Base-by-base conservation (phyloP, 1,140 invertebrate genomes). In the Drosophila sproati region DNA sequence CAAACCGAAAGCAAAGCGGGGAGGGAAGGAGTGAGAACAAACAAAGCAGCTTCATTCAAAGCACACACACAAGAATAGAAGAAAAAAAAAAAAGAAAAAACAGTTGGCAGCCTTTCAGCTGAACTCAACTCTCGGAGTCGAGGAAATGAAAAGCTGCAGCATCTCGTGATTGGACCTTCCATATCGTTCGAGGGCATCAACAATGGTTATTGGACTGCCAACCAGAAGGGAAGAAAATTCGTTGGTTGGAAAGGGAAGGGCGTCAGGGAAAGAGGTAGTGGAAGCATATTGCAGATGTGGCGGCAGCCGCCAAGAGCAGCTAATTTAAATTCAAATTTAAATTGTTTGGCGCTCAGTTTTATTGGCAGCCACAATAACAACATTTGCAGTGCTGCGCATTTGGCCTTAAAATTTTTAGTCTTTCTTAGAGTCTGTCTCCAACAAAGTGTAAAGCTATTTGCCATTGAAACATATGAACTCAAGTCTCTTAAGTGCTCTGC, bases 261-360 rank as follows among this genome's bases (percentile, higher is more conserved):
- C n/a, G n/a, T 45, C 2, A 32, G 34, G 4, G n/a, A 20, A n/a
- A 20, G 37, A 3, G 8, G 39, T 4, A n/a, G 63, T 4, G n/a
- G 39, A 35, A 10, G 64, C 57, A 57, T 77, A 63, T 80, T 77
- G 80, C 77, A 73, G 71, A 71, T 61, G 67, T 48, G 51, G 61
- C 61, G 51, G 61, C 61, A 66, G 50, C 61, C 61, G 62, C 55
- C 51, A 54, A 76, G 61, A 64, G 73, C 55, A 75, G 74, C 80
- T 89, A 89, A 89, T 89, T 89, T 89, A 85, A 88, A 89, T 81
- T 88, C 77, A 88, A 88, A 89, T 85, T 89, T 73, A 89, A 89
- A 89, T 89, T 85, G 74, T 80, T 88, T 73, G 77, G 70, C 75
- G 69, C 71, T 76, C 76, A 68, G 43, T 79, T 79, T 86, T 86